phyloP scores from a whole-genome alignment of 2,797 vertebrate genomes.

The Phoeniculus purpureus region DNA sequence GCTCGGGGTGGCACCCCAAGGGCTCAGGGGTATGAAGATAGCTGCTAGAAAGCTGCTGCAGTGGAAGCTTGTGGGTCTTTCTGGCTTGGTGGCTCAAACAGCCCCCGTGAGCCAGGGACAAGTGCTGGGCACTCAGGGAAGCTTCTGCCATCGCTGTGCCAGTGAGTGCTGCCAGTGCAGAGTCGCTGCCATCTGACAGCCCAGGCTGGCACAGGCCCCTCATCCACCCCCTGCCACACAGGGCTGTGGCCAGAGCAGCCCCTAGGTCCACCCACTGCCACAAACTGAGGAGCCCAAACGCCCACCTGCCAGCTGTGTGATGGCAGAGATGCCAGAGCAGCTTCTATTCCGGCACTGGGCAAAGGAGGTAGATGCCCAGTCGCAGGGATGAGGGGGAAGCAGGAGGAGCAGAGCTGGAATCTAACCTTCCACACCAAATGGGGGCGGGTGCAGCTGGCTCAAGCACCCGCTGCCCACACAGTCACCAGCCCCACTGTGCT shows the following conservation, averaged over 20 bases:
- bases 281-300: fast-evolving
- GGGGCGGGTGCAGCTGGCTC: too few species aligned
- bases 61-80: fast-evolving
- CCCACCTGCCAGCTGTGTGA: not conserved
- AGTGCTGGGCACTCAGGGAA: not conserved
- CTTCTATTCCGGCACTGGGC: not conserved
- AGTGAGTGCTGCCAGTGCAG: fast-evolving
- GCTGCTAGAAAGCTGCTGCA: not conserved
- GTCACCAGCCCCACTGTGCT: not conserved
- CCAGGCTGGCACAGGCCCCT: not conserved
- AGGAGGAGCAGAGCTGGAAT: too few species aligned
- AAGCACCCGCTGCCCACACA: fast-evolving
- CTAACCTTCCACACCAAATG: too few species aligned
- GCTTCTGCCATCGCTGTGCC: not conserved
- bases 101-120: fast-evolving
- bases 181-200: not conserved
- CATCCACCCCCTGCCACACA: fast-evolving
- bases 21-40: fast-evolving
- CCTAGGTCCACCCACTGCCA: fast-evolving
- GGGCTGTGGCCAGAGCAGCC: fast-evolving
- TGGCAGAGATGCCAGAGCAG: not conserved
- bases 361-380: not conserved
- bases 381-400: not conserved
- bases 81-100: fast-evolving
- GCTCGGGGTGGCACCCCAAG: not conserved